phyloP scores from a whole-genome alignment of 2,113 vertebrate genomes.

The Vulpes ferrilata region DNA sequence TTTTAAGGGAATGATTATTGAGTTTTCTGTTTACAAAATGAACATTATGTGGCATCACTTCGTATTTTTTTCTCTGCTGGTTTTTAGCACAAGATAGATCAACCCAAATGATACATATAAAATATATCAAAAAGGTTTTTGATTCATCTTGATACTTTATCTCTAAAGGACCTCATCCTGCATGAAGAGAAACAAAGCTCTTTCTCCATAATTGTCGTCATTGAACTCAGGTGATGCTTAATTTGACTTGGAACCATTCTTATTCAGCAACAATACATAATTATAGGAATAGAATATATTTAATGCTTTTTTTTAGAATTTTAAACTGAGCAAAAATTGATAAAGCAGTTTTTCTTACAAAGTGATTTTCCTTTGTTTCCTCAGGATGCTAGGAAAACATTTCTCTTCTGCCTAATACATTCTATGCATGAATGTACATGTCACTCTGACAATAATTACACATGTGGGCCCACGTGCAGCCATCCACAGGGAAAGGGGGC shows the following conservation, averaged over 20 bases:
- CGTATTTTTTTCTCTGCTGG: neutral
- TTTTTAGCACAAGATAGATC: neutral
- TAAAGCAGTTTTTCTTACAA: neutral
- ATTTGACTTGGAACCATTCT: constrained; percentile 24
- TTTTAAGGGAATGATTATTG: constrained; percentile 15
- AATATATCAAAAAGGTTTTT: constrained; percentile 27
- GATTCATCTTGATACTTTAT: constrained; percentile 10
- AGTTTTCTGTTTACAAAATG: neutral
- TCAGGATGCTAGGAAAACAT: neutral
- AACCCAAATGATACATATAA: neutral
- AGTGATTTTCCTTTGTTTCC: constrained; percentile 58
- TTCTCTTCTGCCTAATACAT: neutral
- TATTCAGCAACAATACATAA: neutral
- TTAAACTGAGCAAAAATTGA: constrained; percentile 25
- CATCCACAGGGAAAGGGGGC: neutral
- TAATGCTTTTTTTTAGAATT: neutral
- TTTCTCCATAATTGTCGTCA: neutral
- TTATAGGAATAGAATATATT: neutral
- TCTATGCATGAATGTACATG: neutral
- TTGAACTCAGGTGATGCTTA: neutral
- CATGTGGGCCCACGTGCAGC: neutral
- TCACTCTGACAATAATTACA: constrained; percentile 38
- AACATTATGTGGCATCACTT: neutral
- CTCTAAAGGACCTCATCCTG: neutral
- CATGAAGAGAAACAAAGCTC: neutral